Base-by-base conservation (phyloP, 2,888 invertebrate genomes). In the Apocheima hispidaria region DNA sequence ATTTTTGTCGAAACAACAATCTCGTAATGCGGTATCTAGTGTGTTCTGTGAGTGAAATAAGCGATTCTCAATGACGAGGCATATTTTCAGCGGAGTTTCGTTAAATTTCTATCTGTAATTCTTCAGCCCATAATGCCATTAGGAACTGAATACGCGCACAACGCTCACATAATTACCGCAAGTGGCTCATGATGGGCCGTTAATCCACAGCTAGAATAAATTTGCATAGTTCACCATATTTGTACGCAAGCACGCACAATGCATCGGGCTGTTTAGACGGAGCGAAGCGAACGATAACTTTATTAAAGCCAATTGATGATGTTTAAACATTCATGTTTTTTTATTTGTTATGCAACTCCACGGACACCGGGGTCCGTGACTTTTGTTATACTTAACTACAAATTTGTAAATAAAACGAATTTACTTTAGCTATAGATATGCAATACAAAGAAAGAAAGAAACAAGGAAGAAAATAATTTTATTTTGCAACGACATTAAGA, bases 151-250 rank as follows among this genome's bases (percentile, higher is more conserved):
- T 74, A 75, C 71, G 70, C 66, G 65, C 60, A 68, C 65, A 74
- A 60, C 68, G 78, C 77, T 81, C 81, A 81, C 83, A 83, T 87
- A 87, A 88, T 88, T 84, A 88, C 81, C 81, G 75, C 86, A 85
- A 89, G 86, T 87, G 83, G 81, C 77, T 81, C 81, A 87, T 86
- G 84, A 88, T 86, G 85, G 84, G 79, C 87, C 81, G 86, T 82
- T 90, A 88, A 88, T 87, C 84, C 82, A 75, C 75, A 82, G 83
- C 83, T 83, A 82, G 88, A 89, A 89, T 90, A 90, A 86, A 90
- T 90, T 90, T 90, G 84, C 89, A 88, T 90, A 82, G 83, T 83
- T 83, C 82, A 83, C 76, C 77, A 73, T 78, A 71, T 83, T 82
- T 77, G 77, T 73, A 73, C 69, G 80, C 77, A 7, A 26, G 6